These are phyloP conservation scores for Phataginus tetradactyla DNA, from an alignment of 2,797 vertebrate species.

Conservation along the genomic window DNA sequence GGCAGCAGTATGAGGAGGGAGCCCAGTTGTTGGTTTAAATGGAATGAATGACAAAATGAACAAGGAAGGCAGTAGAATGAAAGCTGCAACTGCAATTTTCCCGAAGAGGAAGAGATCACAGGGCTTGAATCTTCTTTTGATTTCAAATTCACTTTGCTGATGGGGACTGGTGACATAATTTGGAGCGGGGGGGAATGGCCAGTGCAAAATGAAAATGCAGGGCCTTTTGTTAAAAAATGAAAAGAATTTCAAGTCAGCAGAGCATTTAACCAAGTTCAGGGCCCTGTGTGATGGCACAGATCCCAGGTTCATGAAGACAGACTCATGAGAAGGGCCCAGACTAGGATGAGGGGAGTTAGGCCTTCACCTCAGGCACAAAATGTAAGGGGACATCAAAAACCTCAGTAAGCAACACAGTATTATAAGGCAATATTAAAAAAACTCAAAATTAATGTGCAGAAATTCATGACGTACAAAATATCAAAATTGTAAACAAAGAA, in stretches of 20 bases:
- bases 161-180: neutral
- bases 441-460: neutral
- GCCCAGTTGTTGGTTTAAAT: conserved; percentile 33
- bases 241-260: neutral
- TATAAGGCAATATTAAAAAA: neutral
- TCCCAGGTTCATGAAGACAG: neutral
- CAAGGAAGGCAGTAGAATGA: neutral
- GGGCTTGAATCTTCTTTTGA: neutral
- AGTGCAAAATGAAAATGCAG: conserved; percentile 41
- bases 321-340: neutral
- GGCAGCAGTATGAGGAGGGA: conserved; percentile 38
- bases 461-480: neutral
- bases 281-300: neutral
- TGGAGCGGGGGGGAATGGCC: neutral
- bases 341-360: neutral
- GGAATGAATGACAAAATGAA: conserved; percentile 51
- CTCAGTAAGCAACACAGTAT: neutral
- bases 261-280: neutral
- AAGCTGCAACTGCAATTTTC: neutral
- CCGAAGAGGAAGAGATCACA: conserved; percentile 41
- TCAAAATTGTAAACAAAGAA: neutral
- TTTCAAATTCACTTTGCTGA: conserved; percentile 41
- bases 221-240: neutral
- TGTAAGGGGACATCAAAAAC: neutral
- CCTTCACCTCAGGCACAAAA: neutral